phyloP scores from a whole-genome alignment of 2,888 invertebrate genomes.

The Apodemia duryi region DNA sequence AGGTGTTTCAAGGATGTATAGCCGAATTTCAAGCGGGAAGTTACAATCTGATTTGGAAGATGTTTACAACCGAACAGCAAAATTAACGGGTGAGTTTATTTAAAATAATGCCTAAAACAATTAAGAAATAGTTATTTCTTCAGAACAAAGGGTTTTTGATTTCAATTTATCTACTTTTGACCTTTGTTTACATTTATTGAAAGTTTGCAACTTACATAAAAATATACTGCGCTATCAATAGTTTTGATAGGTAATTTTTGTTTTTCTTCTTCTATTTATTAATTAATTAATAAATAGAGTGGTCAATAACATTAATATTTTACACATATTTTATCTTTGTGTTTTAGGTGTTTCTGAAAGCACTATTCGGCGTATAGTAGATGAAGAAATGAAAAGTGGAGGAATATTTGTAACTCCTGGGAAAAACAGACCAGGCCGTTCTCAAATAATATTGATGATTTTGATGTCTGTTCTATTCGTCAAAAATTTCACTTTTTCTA shows the following conservation, averaged over 20 bases:
- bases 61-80: constrained; percentile 1
- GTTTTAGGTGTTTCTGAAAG: neutral
- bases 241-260: neutral
- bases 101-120: neutral
- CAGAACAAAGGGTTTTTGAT: neutral
- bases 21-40: neutral
- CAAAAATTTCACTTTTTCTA: constrained; percentile 9
- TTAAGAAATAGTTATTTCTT: neutral
- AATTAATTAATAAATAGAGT: no score
- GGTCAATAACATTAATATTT: no score
- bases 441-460: constrained; percentile 17
- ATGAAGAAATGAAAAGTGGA: neutral
- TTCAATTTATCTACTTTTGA: neutral
- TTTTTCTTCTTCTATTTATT: neutral
- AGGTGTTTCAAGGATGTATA: neutral
- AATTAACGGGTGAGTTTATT: neutral
- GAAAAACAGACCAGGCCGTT: constrained; percentile 15
- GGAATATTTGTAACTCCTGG: constrained; percentile 9
- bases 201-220: neutral
- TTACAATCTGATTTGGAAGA: neutral
- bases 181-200: neutral
- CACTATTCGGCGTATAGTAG: neutral
- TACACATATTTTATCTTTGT: no score
- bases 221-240: neutral
- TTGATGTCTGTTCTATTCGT: constrained; percentile 16